Base-by-base conservation (phyloP, 23 tunicate species). In the Trididemnum miniatum region DNA sequence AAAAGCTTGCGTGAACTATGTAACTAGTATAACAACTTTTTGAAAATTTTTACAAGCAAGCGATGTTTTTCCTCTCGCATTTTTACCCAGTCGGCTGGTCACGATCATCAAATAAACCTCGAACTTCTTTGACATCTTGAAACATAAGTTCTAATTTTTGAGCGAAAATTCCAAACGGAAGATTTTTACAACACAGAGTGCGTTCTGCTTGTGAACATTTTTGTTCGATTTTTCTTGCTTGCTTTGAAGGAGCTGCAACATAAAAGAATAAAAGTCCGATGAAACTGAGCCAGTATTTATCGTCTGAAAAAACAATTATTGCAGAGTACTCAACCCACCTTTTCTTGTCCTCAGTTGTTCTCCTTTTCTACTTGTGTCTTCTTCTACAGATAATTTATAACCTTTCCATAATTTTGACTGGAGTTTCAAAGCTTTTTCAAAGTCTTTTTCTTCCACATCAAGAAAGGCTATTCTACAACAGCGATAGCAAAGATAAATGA, bases 71-170 rank as follows among this genome's bases (percentile, higher is more conserved):
- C n/a, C n/a, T n/a, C n/a, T n/a, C n/a, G n/a, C n/a, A 44, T 62
- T 3, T n/a, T 64, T 73, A 92, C 97, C 97, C 97, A 54, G 78
- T 92, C 1, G 92, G 51, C 27, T 83, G 65, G 57, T 92, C 97
- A 35, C 80, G 65, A 0, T 69, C 71, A 37, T 92, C 97, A 0
- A 26, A 51, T 18, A 92, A 63, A 34, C 81, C 23, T 71, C 97
- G 85, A 31, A 92, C 97, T 83, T 92, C 97, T 63, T 83, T 71
- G 1, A 92, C 97, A 22, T 72, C 83, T 40, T 92, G 77, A 66
- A 92, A 92, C 1, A 87, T 34, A 0, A 63, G 83, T 0, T 57
- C 72, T n/a, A 92, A 26, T 22, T 71, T 37, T 34, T 83, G 63
- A 34, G 89, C 97, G 29, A 71, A 71, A 33, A 90, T 90, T 31